Evolutionary conservation across 1,140 invertebrate genomes (phyloP), one percentile per base, ranked within the genome.

Genomic region (Limonius californicus): DNA sequence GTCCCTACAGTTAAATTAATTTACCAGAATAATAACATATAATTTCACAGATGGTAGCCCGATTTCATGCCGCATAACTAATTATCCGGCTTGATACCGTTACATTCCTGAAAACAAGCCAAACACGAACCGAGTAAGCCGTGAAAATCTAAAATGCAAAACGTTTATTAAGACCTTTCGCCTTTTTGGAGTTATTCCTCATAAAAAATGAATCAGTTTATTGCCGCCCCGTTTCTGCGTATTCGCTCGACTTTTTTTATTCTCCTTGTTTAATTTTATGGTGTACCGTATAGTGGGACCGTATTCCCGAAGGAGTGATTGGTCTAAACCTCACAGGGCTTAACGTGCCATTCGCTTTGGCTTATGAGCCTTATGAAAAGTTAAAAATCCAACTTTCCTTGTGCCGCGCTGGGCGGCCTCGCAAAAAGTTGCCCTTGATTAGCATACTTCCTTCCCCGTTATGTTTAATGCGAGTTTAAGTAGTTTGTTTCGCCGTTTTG

Each of bases 311-410:
- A 39, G 35, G 35, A 39, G 35, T 39, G 35, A 39, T 39, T 39
- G 35, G n/a, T n/a, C 35, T 39, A 39, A 39, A 39, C 35, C 35
- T 39, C 35, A 39, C 35, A 39, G n/a, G 35, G 2, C 35, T 39
- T 39, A 39, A 39, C 35, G 35, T 39, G 35, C 35, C 35, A 39
- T 39, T 39, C 35, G 35, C 35, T 39, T 39, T 39, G 35, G 35
- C 35, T 39, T 39, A 39, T 39, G 35, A 39, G 35, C 35, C n/a
- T 39, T 39, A 39, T 39, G 35, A 39, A 39, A 39, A 39, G 3
- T 39, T 39, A 39, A 39, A 39, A 39, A 39, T 39, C 35, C 11
- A 39, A 39, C 35, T 39, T 39, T 39, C n/a, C 35, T 4, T 4
- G 4, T 32, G 27, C 11, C 27, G 27, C 27, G 27, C 11, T 6